Conservation (phyloP, 2,113 vertebrate genomes). For the Paraplagusia blochii region DNA sequence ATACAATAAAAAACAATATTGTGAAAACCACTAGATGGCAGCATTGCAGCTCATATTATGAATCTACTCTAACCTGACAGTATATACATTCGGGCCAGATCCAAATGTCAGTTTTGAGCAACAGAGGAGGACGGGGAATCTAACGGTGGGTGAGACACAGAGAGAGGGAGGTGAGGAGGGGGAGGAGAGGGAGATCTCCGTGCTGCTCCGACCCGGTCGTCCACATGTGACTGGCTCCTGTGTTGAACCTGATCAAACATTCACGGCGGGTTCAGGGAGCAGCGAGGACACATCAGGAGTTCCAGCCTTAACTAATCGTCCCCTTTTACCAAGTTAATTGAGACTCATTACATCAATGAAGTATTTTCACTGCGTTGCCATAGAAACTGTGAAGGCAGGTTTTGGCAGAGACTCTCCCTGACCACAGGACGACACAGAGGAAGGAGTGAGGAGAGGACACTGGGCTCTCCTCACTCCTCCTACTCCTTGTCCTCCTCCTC, state of each 20-base stretch:
- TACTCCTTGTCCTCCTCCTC: too few relatives aligned
- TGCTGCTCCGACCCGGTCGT: slow-evolving; percentile 41
- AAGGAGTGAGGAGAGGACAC: slow-evolving; percentile 22
- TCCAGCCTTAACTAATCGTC: slow-evolving; percentile 68
- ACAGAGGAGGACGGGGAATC: too few relatives aligned
- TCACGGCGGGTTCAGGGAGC: slow-evolving; percentile 50
- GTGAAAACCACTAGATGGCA: too few relatives aligned
- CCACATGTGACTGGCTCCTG: slow-evolving; percentile 35
- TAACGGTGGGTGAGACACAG: neutral
- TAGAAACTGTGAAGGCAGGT: slow-evolving; percentile 59
- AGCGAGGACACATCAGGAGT: slow-evolving; percentile 44
- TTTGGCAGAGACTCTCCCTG: slow-evolving; percentile 47
- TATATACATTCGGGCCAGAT: too few relatives aligned
- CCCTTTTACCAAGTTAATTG: slow-evolving; percentile 63
- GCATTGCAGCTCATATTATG: too few relatives aligned
- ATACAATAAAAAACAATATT: too few relatives aligned
- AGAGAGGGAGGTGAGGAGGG: neutral
- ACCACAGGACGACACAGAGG: slow-evolving; percentile 42
- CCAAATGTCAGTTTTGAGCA: too few relatives aligned
- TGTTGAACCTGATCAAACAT: slow-evolving; percentile 56
- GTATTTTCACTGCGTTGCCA: slow-evolving; percentile 60
- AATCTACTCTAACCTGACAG: too few relatives aligned
- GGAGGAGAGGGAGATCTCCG: slow-evolving; percentile 18
- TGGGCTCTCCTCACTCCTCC: neutral
- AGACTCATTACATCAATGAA: slow-evolving; percentile 62